phyloP scores from a whole-genome alignment of 2,888 invertebrate genomes.

The Anthrax anthrax region DNA sequence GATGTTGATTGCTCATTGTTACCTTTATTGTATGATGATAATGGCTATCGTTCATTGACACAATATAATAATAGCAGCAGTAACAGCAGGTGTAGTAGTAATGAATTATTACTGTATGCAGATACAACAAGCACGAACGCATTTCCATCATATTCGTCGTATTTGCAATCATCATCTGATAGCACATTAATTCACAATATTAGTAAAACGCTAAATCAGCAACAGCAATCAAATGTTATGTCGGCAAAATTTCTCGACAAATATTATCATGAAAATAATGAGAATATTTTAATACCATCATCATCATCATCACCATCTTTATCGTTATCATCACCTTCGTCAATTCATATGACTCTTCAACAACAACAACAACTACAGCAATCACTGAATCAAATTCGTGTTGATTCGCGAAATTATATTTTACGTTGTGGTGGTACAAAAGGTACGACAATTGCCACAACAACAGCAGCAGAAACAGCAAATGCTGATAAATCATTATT shows the following conservation, averaged over 20 bases:
- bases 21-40: no score
- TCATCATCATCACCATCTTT: neutral
- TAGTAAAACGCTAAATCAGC: neutral
- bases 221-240: neutral
- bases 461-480: neutral
- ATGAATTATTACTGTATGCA: no score
- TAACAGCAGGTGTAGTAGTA: no score
- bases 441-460: neutral
- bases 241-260: neutral
- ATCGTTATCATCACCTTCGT: neutral
- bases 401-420: constrained; percentile 6
- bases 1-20: neutral
- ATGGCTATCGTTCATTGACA: no score
- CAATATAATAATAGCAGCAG: no score
- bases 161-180: no score
- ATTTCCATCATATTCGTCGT: no score
- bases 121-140: no score
- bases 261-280: neutral
- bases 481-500: neutral
- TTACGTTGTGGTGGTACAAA: neutral
- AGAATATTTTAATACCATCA: neutral
- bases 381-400: constrained; percentile 2
- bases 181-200: neutral
- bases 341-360: neutral
- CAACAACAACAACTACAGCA: neutral